phyloP scores from a whole-genome alignment of 2,888 invertebrate species.

The Sphaeridia pumilis region DNA sequence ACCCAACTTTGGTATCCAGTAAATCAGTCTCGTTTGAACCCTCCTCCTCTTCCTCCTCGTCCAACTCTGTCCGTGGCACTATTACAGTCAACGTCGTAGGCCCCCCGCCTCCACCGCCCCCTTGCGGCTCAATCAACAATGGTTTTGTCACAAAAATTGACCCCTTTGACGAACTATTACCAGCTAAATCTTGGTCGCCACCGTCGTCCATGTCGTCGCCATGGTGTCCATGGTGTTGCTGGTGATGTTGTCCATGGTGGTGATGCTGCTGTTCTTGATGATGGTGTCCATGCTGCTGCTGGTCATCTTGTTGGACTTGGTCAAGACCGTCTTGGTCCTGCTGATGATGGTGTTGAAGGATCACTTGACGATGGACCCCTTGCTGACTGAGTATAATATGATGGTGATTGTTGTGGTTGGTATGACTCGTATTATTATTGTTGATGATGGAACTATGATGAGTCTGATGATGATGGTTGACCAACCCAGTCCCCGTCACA shows the following conservation, averaged over 20 bases:
- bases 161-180: no score
- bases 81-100: slow-evolving; percentile 35
- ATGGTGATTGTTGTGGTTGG: no score
- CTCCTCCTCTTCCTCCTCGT: no score
- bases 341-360: no score
- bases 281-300: slow-evolving; percentile 6
- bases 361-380: no score
- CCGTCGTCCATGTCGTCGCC: neutral
- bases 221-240: slow-evolving; percentile 7
- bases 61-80: slow-evolving; percentile 34
- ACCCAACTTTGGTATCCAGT: slow-evolving; percentile 55
- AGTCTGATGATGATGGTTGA: no score
- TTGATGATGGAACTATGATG: no score
- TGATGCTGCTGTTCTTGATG: slow-evolving; percentile 8
- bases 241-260: slow-evolving; percentile 15
- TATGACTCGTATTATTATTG: no score
- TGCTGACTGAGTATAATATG: no score
- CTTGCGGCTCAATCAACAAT: neutral
- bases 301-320: no score
- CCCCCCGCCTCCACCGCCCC: slow-evolving; percentile 4
- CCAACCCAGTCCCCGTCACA: no score
- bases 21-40: slow-evolving; percentile 53
- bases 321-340: no score
- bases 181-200: neutral
- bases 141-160: neutral